Percentiles rank a stretch among this genome's conserved stretches.
Evolutionary conservation across 2,888 invertebrate genomes (phyloP).

Genomic region (Augochlorella aurata): DNA sequence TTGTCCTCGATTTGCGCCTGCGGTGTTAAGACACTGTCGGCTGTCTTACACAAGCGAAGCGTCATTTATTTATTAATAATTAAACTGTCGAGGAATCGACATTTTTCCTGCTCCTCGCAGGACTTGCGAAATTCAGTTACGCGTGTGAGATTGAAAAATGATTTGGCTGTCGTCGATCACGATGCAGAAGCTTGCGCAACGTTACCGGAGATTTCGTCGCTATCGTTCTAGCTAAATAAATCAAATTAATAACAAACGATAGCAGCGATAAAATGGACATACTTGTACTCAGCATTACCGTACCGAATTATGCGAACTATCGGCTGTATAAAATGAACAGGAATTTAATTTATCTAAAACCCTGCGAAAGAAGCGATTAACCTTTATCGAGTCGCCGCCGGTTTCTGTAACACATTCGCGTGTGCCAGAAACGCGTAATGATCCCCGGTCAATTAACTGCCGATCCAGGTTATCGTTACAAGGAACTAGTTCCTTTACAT

Average conservation of each 20-base stretch:
- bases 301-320: no score
- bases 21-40: not conserved
- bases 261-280: no score
- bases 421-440: not conserved
- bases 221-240: no score
- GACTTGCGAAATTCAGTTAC: not conserved
- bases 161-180: no score
- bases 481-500: slow-evolving; percentile 19
- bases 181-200: no score
- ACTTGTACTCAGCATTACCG: no score
- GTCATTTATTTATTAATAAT: not conserved
- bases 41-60: not conserved
- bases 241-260: no score
- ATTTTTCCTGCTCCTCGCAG: not conserved
- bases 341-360: not conserved
- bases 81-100: not conserved
- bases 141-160: no score
- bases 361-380: not conserved
- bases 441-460: not conserved
- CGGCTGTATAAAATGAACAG: not conserved
- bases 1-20: not conserved
- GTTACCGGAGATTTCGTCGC: no score
- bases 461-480: slow-evolving; percentile 7
- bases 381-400: not conserved
- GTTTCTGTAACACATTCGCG: not conserved